phyloP scores from a whole-genome alignment of 1,140 invertebrate genomes.

The Drosophila novamexicana region DNA sequence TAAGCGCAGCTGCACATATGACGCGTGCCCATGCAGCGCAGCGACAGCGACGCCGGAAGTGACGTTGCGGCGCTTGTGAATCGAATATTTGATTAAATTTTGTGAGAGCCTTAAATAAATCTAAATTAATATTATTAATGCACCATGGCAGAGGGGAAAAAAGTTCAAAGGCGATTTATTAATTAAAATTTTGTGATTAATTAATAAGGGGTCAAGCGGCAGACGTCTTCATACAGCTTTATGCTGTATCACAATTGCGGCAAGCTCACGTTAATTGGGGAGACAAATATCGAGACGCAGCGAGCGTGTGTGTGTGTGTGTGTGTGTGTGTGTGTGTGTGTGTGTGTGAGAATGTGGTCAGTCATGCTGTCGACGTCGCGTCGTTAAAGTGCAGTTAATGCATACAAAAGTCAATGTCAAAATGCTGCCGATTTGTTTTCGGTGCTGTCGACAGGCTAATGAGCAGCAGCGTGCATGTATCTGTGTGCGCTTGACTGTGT shows the following conservation, averaged over 20 bases:
- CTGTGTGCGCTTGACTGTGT: neutral
- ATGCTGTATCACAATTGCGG: constrained; percentile 41
- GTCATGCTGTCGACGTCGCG: constrained; percentile 29
- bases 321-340: constrained; percentile 6
- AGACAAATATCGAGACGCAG: constrained; percentile 39
- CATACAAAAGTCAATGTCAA: constrained; percentile 74
- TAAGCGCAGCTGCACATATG: constrained; percentile 17
- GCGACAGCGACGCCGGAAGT: constrained; percentile 43
- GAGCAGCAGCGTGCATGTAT: neutral
- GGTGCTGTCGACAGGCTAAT: constrained; percentile 38
- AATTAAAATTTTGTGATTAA: constrained; percentile 18
- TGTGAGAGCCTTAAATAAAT: constrained; percentile 31
- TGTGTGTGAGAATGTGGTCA: constrained; percentile 16
- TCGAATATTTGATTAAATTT: constrained; percentile 1
- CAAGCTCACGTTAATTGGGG: constrained; percentile 47
- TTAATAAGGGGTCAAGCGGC: constrained; percentile 26
- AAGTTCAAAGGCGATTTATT: neutral
- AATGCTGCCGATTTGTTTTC: constrained; percentile 39
- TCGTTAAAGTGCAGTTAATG: constrained; percentile 71
- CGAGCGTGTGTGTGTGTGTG: constrained; percentile 4
- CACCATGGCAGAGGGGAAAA: neutral
- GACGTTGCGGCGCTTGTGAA: constrained; percentile 41
- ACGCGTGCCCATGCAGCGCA: constrained; percentile 28
- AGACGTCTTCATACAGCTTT: neutral
- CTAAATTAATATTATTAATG: constrained; percentile 28